Evolutionary conservation across 2,113 vertebrate genomes (phyloP).

Genomic region (Plecotus auritus): DNA sequence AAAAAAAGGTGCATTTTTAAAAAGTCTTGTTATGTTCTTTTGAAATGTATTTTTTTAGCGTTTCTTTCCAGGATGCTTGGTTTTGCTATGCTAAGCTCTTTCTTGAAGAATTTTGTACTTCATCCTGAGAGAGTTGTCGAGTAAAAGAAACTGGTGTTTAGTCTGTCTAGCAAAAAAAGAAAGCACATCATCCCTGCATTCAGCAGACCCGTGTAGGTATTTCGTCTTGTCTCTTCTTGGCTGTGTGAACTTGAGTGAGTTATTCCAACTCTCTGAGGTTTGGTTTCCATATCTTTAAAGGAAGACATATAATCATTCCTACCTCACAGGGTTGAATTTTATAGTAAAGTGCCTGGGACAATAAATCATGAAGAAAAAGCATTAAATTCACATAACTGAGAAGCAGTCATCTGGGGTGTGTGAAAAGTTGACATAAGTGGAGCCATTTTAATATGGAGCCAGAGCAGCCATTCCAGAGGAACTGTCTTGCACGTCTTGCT

Average conservation of each 20-base stretch:
- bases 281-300: not conserved
- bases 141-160: slow-evolving; percentile 15
- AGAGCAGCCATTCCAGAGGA: not conserved
- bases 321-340: not conserved
- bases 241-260: not conserved
- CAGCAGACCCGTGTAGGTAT: not conserved
- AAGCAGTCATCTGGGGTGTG: not conserved
- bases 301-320: not conserved
- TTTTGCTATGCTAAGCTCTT: slow-evolving; percentile 49
- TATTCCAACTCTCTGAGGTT: not conserved
- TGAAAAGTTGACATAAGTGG: not conserved
- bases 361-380: not conserved
- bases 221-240: not conserved
- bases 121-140: not conserved
- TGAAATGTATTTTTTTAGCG: slow-evolving; percentile 10
- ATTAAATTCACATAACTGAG: no score
- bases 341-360: not conserved
- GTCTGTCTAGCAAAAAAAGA: not conserved
- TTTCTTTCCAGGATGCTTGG: slow-evolving; percentile 32
- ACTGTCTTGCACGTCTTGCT: not conserved
- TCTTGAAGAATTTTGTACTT: slow-evolving; percentile 38
- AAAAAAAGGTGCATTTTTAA: slow-evolving; percentile 25
- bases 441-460: not conserved
- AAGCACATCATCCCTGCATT: not conserved
- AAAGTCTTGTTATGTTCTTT: slow-evolving; percentile 54